Base-by-base conservation (phyloP, 2,113 vertebrate species). In the Murina feae region DNA sequence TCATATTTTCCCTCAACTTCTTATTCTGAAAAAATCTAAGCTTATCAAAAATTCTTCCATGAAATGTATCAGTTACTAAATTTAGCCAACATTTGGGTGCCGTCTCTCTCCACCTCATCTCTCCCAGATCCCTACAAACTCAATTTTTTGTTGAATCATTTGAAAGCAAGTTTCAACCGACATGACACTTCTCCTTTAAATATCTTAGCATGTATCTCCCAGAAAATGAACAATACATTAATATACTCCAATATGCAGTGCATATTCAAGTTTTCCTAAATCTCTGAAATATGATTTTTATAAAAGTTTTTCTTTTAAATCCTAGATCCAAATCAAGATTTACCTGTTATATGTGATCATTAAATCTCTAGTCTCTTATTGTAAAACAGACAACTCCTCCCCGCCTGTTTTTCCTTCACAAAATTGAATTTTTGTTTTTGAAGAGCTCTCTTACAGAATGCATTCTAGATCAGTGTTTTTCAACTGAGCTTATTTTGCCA, bases 91-190 rank as follows among this genome's bases (percentile, higher is more conserved):
- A 49, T 74, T 25, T 58, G 44, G 89, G 30, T 55, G 18, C 30
- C 7, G 0, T 49, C 16, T 44, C 5, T 49, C 6, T 71, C 17
- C 4, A 13, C 42, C 0, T 87, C 5, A 14, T 42, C 6, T 39
- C 2, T 65, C 9, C 10, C 25, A 9, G 20, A 51, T 20, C 20
- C 14, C 21, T 42, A 47, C 16, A 37, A 11, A 68, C 13, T 68
- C 55, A 16, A 76, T 78, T 78, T 63, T 75, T 76, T 80, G 32
- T 42, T 44, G 35, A 81, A 71, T 18, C 60, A 32, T 76, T 86
- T 80, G 35, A 55, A 93, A 74, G 60, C 49, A 86, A 82, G 32
- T 92, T 93, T 89, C 32, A 86, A 35, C 76, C 58, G 89, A 74
- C 5, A 20, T 20, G 16, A 66, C 35, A 90, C 3, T 51, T 47